Percentiles rank a stretch among this genome's conserved stretches.
phyloP scores from a whole-genome alignment of 35 echinoderm and acorn worm species.

The Apostichopus parvimensis region DNA sequence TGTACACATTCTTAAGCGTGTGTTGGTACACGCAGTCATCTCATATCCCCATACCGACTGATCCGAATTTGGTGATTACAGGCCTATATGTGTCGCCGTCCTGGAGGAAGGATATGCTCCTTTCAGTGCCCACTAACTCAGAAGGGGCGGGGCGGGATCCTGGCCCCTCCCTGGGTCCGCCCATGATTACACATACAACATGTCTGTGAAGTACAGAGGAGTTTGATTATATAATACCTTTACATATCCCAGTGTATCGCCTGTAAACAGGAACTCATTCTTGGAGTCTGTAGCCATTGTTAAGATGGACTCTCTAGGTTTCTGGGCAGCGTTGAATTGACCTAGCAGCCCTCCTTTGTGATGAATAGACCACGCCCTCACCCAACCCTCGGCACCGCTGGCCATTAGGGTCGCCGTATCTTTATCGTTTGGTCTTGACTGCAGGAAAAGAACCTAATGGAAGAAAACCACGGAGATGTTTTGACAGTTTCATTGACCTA shows the following conservation, averaged over 20 bases:
- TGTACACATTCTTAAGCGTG: too few species aligned
- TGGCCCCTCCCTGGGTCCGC: neutral
- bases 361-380: conserved; percentile 93
- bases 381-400: conserved; percentile 94
- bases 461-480: too few species aligned
- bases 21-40: too few species aligned
- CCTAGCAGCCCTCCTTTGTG: conserved; percentile 97
- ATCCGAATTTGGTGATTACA: too few species aligned
- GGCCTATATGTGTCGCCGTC: too few species aligned
- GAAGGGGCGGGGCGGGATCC: too few species aligned
- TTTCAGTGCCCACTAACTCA: too few species aligned
- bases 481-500: too few species aligned
- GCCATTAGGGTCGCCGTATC: conserved; percentile 97
- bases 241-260: conserved; percentile 89
- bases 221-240: conserved; percentile 62
- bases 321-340: conserved; percentile 90
- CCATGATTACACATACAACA: neutral
- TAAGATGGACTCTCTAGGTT: conserved; percentile 76
- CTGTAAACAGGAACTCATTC: conserved; percentile 85
- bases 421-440: conserved; percentile 88
- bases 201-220: neutral
- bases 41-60: too few species aligned
- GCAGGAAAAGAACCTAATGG: conserved; percentile 80
- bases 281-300: conserved; percentile 86
- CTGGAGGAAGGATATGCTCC: too few species aligned